Evolutionary conservation across 2,888 invertebrate species (phyloP), one percentile per base, ranked within the genome.

Genomic region (Slavum lentiscoides): DNA sequence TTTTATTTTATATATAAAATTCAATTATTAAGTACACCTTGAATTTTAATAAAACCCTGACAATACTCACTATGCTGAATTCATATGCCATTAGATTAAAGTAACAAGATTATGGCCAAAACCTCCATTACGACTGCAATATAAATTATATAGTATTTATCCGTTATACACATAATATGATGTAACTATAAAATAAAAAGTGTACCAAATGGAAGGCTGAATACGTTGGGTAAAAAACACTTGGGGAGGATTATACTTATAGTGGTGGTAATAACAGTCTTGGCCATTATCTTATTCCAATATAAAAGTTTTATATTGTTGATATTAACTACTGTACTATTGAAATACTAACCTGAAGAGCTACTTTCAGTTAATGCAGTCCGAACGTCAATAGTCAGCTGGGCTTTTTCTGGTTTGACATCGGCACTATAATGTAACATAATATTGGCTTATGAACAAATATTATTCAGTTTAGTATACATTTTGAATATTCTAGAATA

Each of bases 281-380:
- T 66, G 5, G 53, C n/a, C n/a, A 64, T 74, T 64, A 37, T 53
- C 30, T 74, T 53, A 74, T 37, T 53, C n/a, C 21, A 37, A 74
- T 49, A 30, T 15, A 23, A 23, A 23, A 49, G 15, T 49, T 49
- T 49, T 49, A 49, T 39, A 55, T 19, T 19, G 19, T 13, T 55
- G 55, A 55, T 55, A 55, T 19, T 55, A 19, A 39, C 49, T 0
- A 39, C 11, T 23, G 13, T 43, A 74, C 23, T 6, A 13, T 21
- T 59, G 15, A 69, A 55, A 30, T 61, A 68, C 82, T 74, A 82
- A 85, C 90, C 90, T 81, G 90, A 90, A 43, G 90, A 90, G 84
- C 90, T 90, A 85, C 90, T 90, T 85, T 90, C 90, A 0, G 90
- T 90, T 77, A 90, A 86, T 83, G 88, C 88, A 77, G 70, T 70